Conservation (phyloP, 2,888 invertebrate genomes). For the Abscondita cerata region DNA sequence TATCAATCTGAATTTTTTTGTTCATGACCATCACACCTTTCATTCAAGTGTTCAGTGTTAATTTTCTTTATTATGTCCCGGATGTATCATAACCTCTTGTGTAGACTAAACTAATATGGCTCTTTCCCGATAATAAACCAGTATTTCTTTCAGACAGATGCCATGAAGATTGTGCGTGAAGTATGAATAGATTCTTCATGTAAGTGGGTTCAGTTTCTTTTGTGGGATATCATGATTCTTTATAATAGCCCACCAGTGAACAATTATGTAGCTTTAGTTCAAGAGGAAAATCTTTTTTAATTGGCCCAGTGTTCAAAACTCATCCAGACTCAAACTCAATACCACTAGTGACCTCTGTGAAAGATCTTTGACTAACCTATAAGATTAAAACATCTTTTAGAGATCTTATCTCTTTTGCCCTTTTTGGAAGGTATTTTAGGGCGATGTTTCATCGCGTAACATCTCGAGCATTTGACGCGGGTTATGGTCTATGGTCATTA, state of each 20-base stretch:
- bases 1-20: neutral
- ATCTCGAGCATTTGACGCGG: neutral
- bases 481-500: neutral
- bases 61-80: neutral
- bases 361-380: neutral
- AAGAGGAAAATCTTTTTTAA: slow-evolving; percentile 4
- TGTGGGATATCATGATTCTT: neutral
- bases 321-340: neutral
- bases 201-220: neutral
- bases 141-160: neutral
- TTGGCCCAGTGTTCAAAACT: neutral
- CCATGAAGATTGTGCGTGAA: slow-evolving; percentile 1
- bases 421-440: too few species aligned
- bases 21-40: neutral
- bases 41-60: neutral
- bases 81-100: neutral
- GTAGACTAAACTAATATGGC: neutral
- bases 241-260: neutral
- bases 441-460: slow-evolving; percentile 1
- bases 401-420: neutral
- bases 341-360: neutral
- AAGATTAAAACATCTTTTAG: neutral
- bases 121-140: neutral
- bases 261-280: neutral
- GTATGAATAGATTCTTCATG: neutral